phyloP scores from a whole-genome alignment of 1,140 invertebrate genomes.

The Drosophila takahashii region DNA sequence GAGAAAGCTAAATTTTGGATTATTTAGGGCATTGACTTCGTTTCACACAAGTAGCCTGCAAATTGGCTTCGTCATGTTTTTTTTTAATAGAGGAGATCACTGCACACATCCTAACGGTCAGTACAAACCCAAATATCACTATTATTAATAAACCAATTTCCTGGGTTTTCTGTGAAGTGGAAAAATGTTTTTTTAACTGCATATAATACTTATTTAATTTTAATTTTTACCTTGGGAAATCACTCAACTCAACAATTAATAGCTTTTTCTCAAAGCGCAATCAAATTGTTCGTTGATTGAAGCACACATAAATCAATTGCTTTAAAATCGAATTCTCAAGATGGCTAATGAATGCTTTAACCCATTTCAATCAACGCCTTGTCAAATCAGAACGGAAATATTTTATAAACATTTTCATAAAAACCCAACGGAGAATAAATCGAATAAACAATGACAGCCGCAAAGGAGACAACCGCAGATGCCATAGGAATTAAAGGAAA shows the following conservation, averaged over 20 bases:
- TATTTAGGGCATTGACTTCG: slow-evolving; percentile 21
- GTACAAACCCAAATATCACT: slow-evolving; percentile 13
- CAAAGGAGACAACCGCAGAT: slow-evolving; percentile 31
- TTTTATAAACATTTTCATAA: slow-evolving; percentile 77
- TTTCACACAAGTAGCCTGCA: slow-evolving; percentile 22
- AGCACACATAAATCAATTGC: slow-evolving; percentile 49
- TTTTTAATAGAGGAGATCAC: slow-evolving; percentile 6
- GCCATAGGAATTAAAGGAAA: slow-evolving; percentile 68
- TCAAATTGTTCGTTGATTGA: slow-evolving; percentile 60
- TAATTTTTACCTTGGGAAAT: not conserved
- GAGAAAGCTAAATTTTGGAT: slow-evolving; percentile 17
- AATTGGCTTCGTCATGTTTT: slow-evolving; percentile 22
- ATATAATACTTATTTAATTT: not conserved
- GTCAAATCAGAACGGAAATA: slow-evolving; percentile 78
- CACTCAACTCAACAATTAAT: slow-evolving; percentile 17
- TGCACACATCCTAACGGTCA: slow-evolving; percentile 25
- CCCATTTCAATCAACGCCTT: slow-evolving; percentile 71
- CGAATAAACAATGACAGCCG: slow-evolving; percentile 25
- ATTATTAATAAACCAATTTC: slow-evolving; percentile 20
- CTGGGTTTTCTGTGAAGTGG: slow-evolving; percentile 1
- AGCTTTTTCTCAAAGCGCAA: slow-evolving; percentile 10
- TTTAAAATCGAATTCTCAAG: slow-evolving; percentile 37
- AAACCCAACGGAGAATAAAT: slow-evolving; percentile 15
- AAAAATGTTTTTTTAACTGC: not conserved
- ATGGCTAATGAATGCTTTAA: slow-evolving; percentile 62